Evolutionary conservation across 2,797 vertebrate genomes (phyloP).

Genomic region (Lates japonicus): DNA sequence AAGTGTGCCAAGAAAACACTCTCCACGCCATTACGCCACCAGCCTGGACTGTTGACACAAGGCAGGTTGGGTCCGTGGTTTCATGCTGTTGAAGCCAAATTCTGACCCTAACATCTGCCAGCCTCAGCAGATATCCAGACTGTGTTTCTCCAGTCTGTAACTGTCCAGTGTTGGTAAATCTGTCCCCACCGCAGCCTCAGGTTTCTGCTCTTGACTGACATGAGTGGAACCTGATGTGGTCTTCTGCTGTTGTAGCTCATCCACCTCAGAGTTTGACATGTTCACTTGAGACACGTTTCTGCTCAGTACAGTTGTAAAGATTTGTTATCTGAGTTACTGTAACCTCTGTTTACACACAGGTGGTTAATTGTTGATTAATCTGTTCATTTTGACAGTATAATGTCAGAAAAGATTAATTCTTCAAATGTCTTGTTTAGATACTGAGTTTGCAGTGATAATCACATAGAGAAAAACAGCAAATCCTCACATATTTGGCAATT

Average conservation of each 20-base stretch:
- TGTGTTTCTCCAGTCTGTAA: no score
- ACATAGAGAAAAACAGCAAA: not conserved
- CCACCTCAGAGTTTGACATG: not conserved
- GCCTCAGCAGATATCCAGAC: no score
- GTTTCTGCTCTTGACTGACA: not conserved
- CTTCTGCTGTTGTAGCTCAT: not conserved
- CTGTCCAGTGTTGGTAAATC: no score
- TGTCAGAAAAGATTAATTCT: not conserved
- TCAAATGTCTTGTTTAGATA: not conserved
- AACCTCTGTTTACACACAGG: not conserved
- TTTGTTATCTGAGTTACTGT: not conserved
- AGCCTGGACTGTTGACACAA: not conserved
- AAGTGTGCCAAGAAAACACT: not conserved
- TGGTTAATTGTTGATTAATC: no score
- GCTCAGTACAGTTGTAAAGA: not conserved
- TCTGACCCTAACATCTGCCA: no score
- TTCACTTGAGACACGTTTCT: not conserved
- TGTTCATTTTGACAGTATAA: no score
- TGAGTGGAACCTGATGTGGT: not conserved
- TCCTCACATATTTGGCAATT: not conserved
- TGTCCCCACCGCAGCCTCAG: not conserved
- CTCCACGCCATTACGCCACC: not conserved
- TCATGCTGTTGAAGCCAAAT: no score
- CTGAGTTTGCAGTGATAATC: not conserved
- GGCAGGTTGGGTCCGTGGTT: no score